Percentiles rank a stretch among this genome's conserved stretches.
Evolutionary conservation across 2,888 invertebrate genomes (phyloP).

Genomic region (Acrobasis suavella): DNA sequence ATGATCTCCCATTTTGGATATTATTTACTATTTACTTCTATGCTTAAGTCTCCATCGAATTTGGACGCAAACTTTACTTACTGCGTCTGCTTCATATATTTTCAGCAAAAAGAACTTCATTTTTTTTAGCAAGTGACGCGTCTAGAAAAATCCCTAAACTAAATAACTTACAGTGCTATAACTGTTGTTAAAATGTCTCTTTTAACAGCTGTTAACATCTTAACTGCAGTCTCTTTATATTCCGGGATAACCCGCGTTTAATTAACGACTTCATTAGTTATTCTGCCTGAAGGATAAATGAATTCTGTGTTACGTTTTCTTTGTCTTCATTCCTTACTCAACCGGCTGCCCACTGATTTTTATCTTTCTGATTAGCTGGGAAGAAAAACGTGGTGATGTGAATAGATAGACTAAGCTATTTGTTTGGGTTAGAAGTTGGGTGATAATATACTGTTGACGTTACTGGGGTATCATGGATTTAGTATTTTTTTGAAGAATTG

Average conservation of each 20-base stretch:
- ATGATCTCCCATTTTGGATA: too few relatives aligned
- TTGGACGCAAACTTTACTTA: too few relatives aligned
- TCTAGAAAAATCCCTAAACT: not conserved
- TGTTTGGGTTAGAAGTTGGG: not conserved
- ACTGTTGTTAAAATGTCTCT: constrained; percentile 48
- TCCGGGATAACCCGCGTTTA: constrained; percentile 54
- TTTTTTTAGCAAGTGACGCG: too few relatives aligned
- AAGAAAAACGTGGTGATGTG: constrained; percentile 6
- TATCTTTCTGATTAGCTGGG: constrained; percentile 20
- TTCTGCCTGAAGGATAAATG: constrained; percentile 38
- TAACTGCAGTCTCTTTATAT: constrained; percentile 58
- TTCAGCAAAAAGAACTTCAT: too few relatives aligned
- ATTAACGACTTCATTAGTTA: constrained; percentile 56
- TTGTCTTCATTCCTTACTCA: constrained; percentile 23
- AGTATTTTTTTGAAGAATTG: not conserved
- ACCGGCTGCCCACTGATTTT: constrained; percentile 22
- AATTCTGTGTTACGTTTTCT: constrained; percentile 26
- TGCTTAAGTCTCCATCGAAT: too few relatives aligned
- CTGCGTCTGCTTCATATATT: too few relatives aligned
- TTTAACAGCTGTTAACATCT: constrained; percentile 53
- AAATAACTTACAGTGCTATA: constrained; percentile 29
- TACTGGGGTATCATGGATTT: not conserved
- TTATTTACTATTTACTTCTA: too few relatives aligned
- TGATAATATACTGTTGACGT: not conserved
- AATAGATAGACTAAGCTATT: not conserved